These are phyloP conservation scores for Phenganax subtilis DNA, from an alignment of 92 coral and sea anemone genomes.

Conservation along the genomic window DNA sequence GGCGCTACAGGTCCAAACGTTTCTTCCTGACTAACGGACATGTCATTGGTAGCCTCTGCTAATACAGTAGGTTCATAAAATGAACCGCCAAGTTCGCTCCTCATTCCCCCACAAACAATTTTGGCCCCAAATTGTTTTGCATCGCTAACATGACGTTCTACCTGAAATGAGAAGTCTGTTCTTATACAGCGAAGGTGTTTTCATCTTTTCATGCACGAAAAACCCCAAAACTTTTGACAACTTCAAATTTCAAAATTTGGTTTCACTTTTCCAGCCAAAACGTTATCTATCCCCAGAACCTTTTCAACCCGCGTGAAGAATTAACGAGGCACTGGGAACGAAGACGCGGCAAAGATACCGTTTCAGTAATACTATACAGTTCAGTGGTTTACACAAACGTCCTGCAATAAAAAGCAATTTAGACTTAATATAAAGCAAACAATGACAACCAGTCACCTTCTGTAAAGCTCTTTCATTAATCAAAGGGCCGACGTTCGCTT, in stretches of 20 bases:
- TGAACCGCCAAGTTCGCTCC: conserved; percentile 32
- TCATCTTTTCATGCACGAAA: too few relatives aligned
- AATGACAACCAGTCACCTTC: conserved; percentile 25
- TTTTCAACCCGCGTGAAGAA: too few relatives aligned
- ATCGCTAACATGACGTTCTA: conserved; percentile 42
- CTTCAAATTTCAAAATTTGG: too few relatives aligned
- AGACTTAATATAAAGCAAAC: too few relatives aligned
- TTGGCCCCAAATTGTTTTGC: conserved; percentile 44
- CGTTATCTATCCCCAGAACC: too few relatives aligned
- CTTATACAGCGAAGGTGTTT: not conserved
- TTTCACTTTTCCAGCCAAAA: too few relatives aligned
- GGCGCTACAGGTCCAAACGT: conserved; percentile 54
- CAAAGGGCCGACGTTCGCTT: conserved; percentile 43
- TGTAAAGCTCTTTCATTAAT: conserved; percentile 42
- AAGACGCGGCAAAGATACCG: too few relatives aligned
- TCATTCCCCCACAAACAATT: conserved; percentile 44
- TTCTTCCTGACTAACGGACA: conserved; percentile 47
- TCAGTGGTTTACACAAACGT: too few relatives aligned
- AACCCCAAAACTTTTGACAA: too few relatives aligned
- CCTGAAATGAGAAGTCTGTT: conserved; percentile 21
- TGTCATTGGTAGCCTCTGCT: conserved; percentile 45
- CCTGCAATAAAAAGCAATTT: too few relatives aligned
- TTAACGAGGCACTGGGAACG: too few relatives aligned
- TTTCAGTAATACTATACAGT: too few relatives aligned
- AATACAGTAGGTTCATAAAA: conserved; percentile 50